Base-by-base conservation (phyloP, 1,140 invertebrate genomes). In the Drosophila santomea region DNA sequence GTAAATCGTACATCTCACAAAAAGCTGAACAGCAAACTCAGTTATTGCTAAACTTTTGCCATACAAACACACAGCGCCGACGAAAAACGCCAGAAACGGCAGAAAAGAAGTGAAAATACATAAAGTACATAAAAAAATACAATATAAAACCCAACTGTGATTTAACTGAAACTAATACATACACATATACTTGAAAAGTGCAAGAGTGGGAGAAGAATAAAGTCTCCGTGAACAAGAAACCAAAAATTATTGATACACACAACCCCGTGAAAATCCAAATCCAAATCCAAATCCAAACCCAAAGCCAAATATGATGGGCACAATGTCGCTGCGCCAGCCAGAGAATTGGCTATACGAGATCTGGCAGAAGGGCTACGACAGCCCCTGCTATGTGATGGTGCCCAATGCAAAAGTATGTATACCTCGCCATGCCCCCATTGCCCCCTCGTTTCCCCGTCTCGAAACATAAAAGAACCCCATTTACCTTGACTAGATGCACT, bases 331-430 rank as follows among this genome's bases (percentile, higher is more conserved):
- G 38, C 90, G 88, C 57, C 91, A 92, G 78, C 91, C 91, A 39
- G 93, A 94, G 92, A 93, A 93, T 73, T 94, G 94, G 91, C 93
- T 95, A 56, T 95, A 95, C 89, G 94, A 95, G 91, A 93, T 95
- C 77, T 93, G 94, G 92, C 94, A 94, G 81, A 94, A 94, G 88
- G 94, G 94, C 74, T 93, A 94, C 69, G 93, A 93, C 72, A 93
- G 94, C 60, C 94, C 94, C 85, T 95, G 94, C 93, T 95, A 95
- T 89, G 94, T 95, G 73, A 94, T 94, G 93, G 94, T 95, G 84
- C 94, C 94, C 82, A 93, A 95, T 94, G 92, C 94, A 93, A 93
- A 94, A 93, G 94, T 94, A 94, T 91, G 94, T 93, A 93, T 60
- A 61, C 55, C 56, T 51, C n/a, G 41, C 10, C 11, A 0, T 28